phyloP scores from a whole-genome alignment of 37 sponge, comb jelly and placozoan genomes.

The Theonella swinhoei region DNA sequence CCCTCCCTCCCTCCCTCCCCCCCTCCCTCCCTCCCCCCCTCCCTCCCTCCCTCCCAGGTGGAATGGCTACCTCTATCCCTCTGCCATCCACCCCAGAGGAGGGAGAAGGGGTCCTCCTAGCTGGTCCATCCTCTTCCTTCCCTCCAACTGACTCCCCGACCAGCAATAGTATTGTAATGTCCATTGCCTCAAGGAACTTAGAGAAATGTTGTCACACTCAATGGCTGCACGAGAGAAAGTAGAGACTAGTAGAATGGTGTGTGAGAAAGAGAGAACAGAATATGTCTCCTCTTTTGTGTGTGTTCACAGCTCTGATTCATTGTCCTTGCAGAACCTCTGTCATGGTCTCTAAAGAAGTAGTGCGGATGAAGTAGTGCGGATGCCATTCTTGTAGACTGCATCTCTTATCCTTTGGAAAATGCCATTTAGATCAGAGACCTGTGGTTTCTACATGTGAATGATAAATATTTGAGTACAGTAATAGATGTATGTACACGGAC shows the following conservation, averaged over 20 bases:
- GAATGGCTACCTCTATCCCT: background rate
- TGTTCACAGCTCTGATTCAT: background rate
- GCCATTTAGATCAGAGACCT: conserved; percentile 14
- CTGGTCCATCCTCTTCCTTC: background rate
- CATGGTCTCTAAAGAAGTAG: conserved; percentile 92
- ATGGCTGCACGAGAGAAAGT: conserved; percentile 57
- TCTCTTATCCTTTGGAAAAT: conserved; percentile 46
- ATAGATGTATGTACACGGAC: too few species aligned
- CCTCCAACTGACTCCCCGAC: background rate
- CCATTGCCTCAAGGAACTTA: conserved; percentile 47
- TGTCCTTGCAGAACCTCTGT: conserved; percentile 62
- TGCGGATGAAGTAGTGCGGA: conserved; percentile 92
- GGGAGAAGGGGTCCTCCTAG: background rate
- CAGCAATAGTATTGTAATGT: background rate
- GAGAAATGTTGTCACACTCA: conserved; percentile 51
- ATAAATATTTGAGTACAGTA: background rate
- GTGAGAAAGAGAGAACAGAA: too few species aligned
- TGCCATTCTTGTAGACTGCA: conserved; percentile 89
- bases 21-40: background rate
- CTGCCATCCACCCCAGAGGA: background rate
- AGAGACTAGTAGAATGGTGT: conserved; percentile 62
- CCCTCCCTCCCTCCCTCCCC: conserved; percentile 18
- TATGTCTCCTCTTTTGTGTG: too few species aligned
- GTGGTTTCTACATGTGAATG: background rate
- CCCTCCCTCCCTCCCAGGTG: background rate